Base-by-base conservation (phyloP, 2,888 invertebrate genomes). In the Tachina grossa region DNA sequence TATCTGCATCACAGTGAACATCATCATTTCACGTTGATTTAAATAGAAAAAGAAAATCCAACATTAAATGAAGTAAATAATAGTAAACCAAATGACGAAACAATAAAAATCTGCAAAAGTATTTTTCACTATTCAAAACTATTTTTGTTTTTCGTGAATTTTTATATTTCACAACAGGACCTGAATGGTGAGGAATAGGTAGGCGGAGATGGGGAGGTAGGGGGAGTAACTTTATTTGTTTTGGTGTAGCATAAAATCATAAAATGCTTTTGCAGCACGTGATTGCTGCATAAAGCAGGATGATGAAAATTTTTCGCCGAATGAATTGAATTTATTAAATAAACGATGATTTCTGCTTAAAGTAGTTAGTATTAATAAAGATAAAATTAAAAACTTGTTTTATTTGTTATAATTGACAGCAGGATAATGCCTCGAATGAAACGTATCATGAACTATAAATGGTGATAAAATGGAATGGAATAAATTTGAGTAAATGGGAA, bases 311-410 rank as follows among this genome's bases (percentile, higher is more conserved):
- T 78, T 61, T 78, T 10, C 16, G 0, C 8, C 2, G 2, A 63
- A 63, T 45, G n/a, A 53, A 63, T 63, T 63, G 45, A 66, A 57
- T 45, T 63, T 63, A 13, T 65, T 65, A 19, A 31, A 4, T 19
- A 13, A 19, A 4, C n/a, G 43, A 49, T 49, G 39, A 14, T 49
- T 16, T 61, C 13, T 43, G n/a, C 16, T 49, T 63, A 45, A n/a
- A 75, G 13, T 19, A 75, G 13, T 19, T 19, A 14, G n/a, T 43
- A 55, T 53, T 31, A 61, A 45, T 59, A 53, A 78, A 41, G 53
- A 45, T 61, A 31, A 69, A 45, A 79, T 51, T 71, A 71, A 19
- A 53, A 53, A 69, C 13, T 61, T 11, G 51, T 59, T 69, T 68
- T 31, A 68, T 61, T 31, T 43, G 14, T 43, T 45, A 45, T 61